A percentile compares a stretch with the other conserved stretches of the same genome.
These are phyloP conservation scores for Eupithecia centaureata DNA, from an alignment of 2,888 invertebrate species.

Conservation along the genomic window DNA sequence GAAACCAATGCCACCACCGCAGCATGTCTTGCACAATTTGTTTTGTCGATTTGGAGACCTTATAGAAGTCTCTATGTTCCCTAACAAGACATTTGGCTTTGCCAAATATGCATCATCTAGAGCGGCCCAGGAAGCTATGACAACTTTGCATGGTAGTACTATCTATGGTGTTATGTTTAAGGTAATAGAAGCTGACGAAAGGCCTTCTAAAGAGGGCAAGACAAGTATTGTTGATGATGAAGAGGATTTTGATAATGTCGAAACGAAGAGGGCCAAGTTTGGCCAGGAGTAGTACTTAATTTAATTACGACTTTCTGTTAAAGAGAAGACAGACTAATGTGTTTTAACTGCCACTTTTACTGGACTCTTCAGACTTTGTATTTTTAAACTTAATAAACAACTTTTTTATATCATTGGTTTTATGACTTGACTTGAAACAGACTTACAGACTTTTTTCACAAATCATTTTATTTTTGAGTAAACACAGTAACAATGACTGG, in stretches of 20 bases:
- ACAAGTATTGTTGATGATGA: conserved; percentile 44
- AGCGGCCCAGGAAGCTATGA: conserved; percentile 90
- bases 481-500: neutral
- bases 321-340: neutral
- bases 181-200: conserved; percentile 95
- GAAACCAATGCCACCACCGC: conserved; percentile 87
- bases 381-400: conserved; percentile 13
- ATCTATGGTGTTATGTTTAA: conserved; percentile 92
- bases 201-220: conserved; percentile 58
- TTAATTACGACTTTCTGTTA: neutral
- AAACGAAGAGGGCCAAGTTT: conserved; percentile 64
- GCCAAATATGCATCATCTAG: conserved; percentile 92
- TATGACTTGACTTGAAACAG: conserved; percentile 7
- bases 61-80: conserved; percentile 94
- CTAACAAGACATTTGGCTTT: conserved; percentile 96
- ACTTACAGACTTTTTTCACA: neutral
- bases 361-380: conserved; percentile 1
- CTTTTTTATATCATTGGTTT: neutral
- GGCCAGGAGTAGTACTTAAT: conserved; percentile 35
- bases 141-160: conserved; percentile 90
- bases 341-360: conserved; percentile 1
- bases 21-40: conserved; percentile 90
- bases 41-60: conserved; percentile 96
- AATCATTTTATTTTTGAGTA: neutral
- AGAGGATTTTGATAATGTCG: conserved; percentile 54